A percentile compares a stretch with the other conserved stretches of the same genome.
phyloP scores from a whole-genome alignment of 2,797 vertebrate species.

The Mormyrops boulengeri region DNA sequence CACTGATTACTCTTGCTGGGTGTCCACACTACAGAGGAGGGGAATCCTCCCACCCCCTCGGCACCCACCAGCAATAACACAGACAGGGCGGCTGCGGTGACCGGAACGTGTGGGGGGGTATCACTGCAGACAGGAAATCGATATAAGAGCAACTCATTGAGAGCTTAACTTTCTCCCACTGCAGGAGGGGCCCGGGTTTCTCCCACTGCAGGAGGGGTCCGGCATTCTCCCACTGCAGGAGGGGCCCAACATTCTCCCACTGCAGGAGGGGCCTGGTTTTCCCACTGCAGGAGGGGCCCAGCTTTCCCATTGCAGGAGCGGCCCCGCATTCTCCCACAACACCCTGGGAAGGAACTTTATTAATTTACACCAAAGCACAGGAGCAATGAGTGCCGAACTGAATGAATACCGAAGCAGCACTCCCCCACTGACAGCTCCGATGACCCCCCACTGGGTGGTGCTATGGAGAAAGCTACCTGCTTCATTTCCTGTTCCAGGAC shows the following conservation, averaged over 20 bases:
- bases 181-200: not conserved
- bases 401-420: not conserved
- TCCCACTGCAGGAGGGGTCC: not conserved
- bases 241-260: not conserved
- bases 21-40: conserved; percentile 3
- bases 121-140: not conserved
- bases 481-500: not conserved
- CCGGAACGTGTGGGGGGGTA: not conserved
- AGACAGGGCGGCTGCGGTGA: not conserved
- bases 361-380: not conserved
- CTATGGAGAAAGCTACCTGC: not conserved
- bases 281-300: too few relatives aligned
- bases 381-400: not conserved
- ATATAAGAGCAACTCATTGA: not conserved
- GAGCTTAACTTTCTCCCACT: not conserved
- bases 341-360: conserved; percentile 12
- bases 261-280: not conserved
- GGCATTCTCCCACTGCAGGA: not conserved
- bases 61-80: not conserved
- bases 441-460: not conserved
- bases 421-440: not conserved
- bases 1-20: conserved; percentile 18
- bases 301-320: not conserved
- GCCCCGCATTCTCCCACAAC: not conserved
- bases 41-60: conserved; percentile 2